Evolutionary conservation across 1,140 invertebrate genomes (phyloP), one percentile per base, ranked within the genome.

Genomic region (Drosophila varians): DNA sequence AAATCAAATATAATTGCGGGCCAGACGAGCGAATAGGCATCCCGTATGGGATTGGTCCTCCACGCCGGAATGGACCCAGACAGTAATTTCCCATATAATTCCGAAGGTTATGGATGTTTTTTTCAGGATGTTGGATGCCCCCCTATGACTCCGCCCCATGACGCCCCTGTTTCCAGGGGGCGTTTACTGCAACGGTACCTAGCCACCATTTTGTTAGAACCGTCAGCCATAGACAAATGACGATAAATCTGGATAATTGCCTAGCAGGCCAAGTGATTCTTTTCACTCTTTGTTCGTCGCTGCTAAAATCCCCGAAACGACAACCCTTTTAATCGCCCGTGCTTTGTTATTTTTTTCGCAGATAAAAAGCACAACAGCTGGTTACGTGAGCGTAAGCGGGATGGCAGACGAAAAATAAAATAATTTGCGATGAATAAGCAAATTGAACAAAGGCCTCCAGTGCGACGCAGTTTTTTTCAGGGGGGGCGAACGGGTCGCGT

Each of bases 361-460:
- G 66, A 72, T 52, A 52, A 34, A 38, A 72, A 12, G 34, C n/a
- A 46, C 65, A 54, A 47, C 56, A 84, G 46, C 49, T 65, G 61
- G 61, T 79, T 86, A 78, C 65, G 79, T 86, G 28, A 49, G 71
- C 45, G 61, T 16, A 52, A 86, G 46, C 42, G 80, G 46, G 66
- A 84, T 18, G 54, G 31, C 52, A 34, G 36, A 43, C 31, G 18
- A 55, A 57, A 83, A 66, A 57, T 45, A 62, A 78, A 78, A 83
- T 72, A 72, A 84, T 75, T 79, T 53, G 71, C 79, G 76, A 86
- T 84, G 80, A 80, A 80, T 60, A 64, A 68, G 75, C 57, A 60
- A 64, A 76, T 64, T 73, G 62, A 86, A 84, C 80, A 84, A 84
- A 84, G 80, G 69, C 51, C 56, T 70, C 18, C 56, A 65, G 47